These are phyloP conservation scores for Ornithoptera alexandrae DNA, from an alignment of 2,888 invertebrate genomes.

Conservation along the genomic window DNA sequence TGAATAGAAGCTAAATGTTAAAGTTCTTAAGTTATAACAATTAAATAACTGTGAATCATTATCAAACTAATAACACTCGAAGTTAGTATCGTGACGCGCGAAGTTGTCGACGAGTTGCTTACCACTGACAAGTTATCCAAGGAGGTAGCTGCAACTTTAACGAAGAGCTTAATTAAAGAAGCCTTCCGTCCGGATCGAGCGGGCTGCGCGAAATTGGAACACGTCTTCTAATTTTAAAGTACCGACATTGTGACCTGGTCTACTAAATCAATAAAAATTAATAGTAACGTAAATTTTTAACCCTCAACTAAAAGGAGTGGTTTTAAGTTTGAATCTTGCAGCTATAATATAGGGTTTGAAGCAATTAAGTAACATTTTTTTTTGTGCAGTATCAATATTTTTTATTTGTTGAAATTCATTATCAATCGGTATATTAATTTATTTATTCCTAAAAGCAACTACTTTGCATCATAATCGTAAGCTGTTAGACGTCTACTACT, in stretches of 20 bases:
- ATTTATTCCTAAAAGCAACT: too few species aligned
- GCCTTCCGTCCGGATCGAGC: not conserved
- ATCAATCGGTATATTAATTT: too few species aligned
- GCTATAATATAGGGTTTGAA: too few species aligned
- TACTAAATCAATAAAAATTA: not conserved
- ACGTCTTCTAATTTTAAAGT: constrained; percentile 5
- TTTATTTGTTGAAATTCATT: too few species aligned
- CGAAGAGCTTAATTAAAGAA: constrained; percentile 7
- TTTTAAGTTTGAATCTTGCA: not conserved
- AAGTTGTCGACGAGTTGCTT: constrained; percentile 3
- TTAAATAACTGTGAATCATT: not conserved
- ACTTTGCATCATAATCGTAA: too few species aligned
- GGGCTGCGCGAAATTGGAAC: not conserved
- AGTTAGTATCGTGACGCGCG: not conserved
- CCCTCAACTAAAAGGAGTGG: not conserved
- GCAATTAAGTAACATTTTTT: too few species aligned
- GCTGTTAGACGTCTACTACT: too few species aligned
- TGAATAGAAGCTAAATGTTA: not conserved
- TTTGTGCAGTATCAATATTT: too few species aligned
- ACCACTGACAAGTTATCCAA: constrained; percentile 1
- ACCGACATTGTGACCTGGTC: not conserved
- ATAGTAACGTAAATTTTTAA: not conserved
- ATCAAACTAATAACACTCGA: not conserved
- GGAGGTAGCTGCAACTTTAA: constrained; percentile 6
- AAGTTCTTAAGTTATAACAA: not conserved